Percentiles rank a stretch among this genome's conserved stretches.
These are phyloP conservation scores for Heteronetta atricapilla DNA, from an alignment of 2,113 vertebrate species.

Conservation along the genomic window DNA sequence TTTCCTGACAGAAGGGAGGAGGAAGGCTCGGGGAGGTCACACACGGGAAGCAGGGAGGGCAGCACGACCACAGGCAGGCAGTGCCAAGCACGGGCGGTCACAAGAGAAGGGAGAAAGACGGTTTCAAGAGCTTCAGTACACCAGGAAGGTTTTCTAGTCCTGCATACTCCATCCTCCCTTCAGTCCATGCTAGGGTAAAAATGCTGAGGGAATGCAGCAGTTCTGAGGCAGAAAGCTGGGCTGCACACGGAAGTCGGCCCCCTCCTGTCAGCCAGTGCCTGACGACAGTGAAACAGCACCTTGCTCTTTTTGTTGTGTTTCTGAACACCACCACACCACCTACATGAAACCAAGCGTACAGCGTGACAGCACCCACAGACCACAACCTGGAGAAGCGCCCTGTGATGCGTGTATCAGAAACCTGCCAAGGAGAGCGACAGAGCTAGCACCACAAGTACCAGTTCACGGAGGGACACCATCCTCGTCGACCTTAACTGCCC, in stretches of 20 bases:
- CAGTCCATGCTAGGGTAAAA: not conserved
- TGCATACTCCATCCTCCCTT: fast-evolving
- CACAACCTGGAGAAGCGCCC: not conserved
- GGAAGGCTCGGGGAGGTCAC: not conserved
- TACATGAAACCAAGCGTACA: fast-evolving
- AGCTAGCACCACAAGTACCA: not conserved
- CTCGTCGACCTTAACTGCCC: not conserved
- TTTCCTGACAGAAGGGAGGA: not conserved
- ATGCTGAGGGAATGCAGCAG: not conserved
- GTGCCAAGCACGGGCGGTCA: not conserved
- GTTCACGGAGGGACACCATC: not conserved
- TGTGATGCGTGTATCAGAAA: not conserved
- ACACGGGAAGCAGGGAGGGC: not conserved
- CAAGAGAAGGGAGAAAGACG: not conserved
- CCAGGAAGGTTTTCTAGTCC: not conserved
- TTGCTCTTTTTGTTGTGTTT: not conserved
- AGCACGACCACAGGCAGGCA: not conserved
- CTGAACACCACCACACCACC: not conserved
- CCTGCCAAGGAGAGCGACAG: not conserved
- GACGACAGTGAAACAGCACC: not conserved
- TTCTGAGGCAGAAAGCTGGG: not conserved
- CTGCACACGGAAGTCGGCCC: not conserved
- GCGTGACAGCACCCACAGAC: not conserved
- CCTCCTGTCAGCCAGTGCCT: fast-evolving
- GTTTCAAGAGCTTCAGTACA: not conserved